Evolutionary conservation across 1,140 invertebrate species (phyloP), one percentile per base, ranked within the genome.

Genomic region (Acromyrmex heyeri): DNA sequence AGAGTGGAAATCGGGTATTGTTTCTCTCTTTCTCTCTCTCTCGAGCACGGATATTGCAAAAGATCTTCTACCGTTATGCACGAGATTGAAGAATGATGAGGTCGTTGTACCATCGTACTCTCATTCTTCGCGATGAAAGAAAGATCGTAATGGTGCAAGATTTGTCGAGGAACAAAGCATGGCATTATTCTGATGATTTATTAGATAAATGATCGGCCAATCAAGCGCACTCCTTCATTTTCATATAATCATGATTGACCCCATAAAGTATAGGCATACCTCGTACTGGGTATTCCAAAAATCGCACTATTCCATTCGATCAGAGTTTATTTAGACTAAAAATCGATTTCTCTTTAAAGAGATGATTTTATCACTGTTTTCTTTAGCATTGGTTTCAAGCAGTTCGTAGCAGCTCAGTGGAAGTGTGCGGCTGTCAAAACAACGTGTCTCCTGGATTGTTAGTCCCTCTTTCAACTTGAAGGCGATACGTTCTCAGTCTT

Each of bases 121-220:
- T 21, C 44, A 14, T 61, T 67, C 61, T 48, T 55, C 14, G 34
- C n/a, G 34, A 70, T 34, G 87, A 44, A 73, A 76, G 87, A n/a
- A 89, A 86, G 85, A 86, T 89, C 77, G 76, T 82, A 83, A 75
- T 30, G 55, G 59, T 57, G 50, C 48, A 86, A 72, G 75, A 81
- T 86, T 27, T 21, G 5, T 34, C 53, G 61, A 21, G 61, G 55
- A 86, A 86, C 75, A 59, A 86, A 62, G 34, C 27, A 27, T 61
- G 21, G 76, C 34, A 76, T 88, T 88, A 86, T 86, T 75, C 70
- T 30, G 61, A 89, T 81, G 55, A 88, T 89, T 88, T 89, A 57
- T 59, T 76, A 30, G 72, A 77, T 62, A 69, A 88, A 72, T 44
- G 48, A 24, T 53, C 50, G 24, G 65, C 24, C 24, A 14, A 61